A percentile compares a stretch with the other conserved stretches of the same genome.
Conservation (phyloP, 2,797 vertebrate genomes). For the Enteromius anoplus region DNA sequence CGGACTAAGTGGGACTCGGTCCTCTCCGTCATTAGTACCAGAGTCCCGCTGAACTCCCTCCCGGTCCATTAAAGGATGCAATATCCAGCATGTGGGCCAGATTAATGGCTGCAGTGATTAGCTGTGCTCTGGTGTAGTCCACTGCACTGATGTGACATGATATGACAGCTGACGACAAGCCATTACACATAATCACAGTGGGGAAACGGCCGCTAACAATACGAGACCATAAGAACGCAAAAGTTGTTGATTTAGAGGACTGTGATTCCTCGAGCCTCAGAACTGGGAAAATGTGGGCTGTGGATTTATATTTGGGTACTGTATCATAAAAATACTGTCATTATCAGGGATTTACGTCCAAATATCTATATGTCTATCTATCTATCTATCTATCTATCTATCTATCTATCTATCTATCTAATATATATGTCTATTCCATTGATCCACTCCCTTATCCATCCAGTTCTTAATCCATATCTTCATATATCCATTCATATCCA, state of each 20-base stretch:
- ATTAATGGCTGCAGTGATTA: conserved; percentile 40
- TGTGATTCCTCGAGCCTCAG: background rate
- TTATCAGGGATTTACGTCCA: background rate
- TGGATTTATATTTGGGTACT: background rate
- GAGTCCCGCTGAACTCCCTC: conserved; percentile 19
- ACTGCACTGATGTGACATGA: conserved; percentile 40
- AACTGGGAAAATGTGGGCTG: background rate
- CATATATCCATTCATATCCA: background rate
- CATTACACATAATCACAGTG: conserved; percentile 31
- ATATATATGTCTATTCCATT: too few species aligned
- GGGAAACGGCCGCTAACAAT: conserved; percentile 2
- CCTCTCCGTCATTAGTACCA: conserved; percentile 29
- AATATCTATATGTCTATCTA: background rate
- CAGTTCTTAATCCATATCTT: too few species aligned
- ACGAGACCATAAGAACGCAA: background rate
- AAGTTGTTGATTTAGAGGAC: background rate
- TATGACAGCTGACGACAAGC: conserved; percentile 23
- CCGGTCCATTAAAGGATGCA: conserved; percentile 32
- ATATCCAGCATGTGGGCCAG: conserved; percentile 36
- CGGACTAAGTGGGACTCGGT: conserved; percentile 18
- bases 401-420: background rate
- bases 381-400: background rate
- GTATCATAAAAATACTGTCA: background rate
- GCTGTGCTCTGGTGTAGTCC: conserved; percentile 20
- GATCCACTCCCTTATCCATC: too few species aligned